These are phyloP conservation scores for Danaus chrysippus DNA, from an alignment of 2,888 invertebrate species.

Conservation along the genomic window DNA sequence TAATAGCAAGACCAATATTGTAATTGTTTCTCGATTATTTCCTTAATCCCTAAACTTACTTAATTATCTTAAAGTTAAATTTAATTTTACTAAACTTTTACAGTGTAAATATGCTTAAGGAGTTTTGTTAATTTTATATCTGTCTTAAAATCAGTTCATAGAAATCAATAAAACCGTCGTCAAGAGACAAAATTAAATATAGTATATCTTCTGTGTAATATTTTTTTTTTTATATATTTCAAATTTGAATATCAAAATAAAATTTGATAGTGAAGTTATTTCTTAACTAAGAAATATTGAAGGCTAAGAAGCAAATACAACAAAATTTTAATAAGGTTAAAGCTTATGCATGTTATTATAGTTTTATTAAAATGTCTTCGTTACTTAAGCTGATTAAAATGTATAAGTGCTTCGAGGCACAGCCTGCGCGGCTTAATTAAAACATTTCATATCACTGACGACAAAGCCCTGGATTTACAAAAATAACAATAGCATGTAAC, in stretches of 20 bases:
- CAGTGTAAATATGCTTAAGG: constrained; percentile 38
- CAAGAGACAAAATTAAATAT: not conserved
- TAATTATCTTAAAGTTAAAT: constrained; percentile 38
- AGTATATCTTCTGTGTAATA: not conserved
- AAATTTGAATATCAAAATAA: not conserved
- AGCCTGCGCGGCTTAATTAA: not conserved
- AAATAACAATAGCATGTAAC: not conserved
- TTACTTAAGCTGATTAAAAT: constrained; percentile 12
- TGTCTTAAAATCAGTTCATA: not conserved
- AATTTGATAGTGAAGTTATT: not conserved
- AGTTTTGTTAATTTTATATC: constrained; percentile 11
- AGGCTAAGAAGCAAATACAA: too few relatives aligned
- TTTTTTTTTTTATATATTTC: not conserved
- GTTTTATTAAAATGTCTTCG: constrained; percentile 19
- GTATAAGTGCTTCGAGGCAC: not conserved
- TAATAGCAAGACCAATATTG: constrained; percentile 41
- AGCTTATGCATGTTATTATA: constrained; percentile 12
- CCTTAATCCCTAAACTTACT: constrained; percentile 44
- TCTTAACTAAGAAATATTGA: not conserved
- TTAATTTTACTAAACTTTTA: constrained; percentile 33
- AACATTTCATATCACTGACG: not conserved
- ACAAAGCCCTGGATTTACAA: not conserved
- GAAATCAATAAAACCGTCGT: constrained; percentile 1
- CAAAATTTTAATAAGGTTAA: not conserved
- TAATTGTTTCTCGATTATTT: constrained; percentile 46